A percentile compares a stretch with the other conserved stretches of the same genome.
phyloP scores from a whole-genome alignment of 30 jellyfish, hydroid and myxozoan genomes.

The Cassiopea xamachana region DNA sequence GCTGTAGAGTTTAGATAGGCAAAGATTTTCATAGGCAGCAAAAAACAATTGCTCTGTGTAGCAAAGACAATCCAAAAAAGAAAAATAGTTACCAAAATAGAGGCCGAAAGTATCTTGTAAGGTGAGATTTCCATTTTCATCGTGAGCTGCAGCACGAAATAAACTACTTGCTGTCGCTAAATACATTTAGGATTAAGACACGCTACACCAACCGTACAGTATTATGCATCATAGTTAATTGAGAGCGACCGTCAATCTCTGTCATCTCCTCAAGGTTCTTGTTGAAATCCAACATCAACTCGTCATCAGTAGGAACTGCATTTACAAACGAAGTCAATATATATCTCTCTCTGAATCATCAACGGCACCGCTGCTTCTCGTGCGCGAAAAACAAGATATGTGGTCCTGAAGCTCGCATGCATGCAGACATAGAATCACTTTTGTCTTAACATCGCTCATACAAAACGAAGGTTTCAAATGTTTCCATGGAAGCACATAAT shows the following conservation, averaged over 20 bases:
- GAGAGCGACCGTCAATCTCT: not conserved
- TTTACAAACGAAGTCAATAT: not conserved
- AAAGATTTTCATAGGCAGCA: not conserved
- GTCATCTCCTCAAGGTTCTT: not conserved
- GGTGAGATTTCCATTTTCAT: conserved; percentile 21
- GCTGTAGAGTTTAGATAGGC: not conserved
- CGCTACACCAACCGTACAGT: not conserved
- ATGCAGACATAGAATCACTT: conserved; percentile 5
- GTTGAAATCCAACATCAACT: not conserved
- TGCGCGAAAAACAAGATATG: not conserved
- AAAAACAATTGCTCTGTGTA: not conserved
- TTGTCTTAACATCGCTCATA: not conserved
- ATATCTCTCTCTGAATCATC: not conserved
- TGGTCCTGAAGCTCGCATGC: not conserved
- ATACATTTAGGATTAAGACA: not conserved
- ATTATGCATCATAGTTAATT: not conserved
- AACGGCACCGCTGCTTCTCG: not conserved
- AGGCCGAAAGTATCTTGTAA: conserved; percentile 68
- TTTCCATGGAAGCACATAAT: conserved; percentile 3
- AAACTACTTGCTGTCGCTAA: conserved; percentile 42
- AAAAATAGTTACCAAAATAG: conserved; percentile 64
- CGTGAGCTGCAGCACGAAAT: conserved; percentile 22
- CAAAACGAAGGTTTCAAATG: not conserved
- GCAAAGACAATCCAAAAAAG: not conserved
- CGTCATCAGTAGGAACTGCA: not conserved